phyloP scores from a whole-genome alignment of 2,797 vertebrate species.

The Parauchenoglanis ngamensis region DNA sequence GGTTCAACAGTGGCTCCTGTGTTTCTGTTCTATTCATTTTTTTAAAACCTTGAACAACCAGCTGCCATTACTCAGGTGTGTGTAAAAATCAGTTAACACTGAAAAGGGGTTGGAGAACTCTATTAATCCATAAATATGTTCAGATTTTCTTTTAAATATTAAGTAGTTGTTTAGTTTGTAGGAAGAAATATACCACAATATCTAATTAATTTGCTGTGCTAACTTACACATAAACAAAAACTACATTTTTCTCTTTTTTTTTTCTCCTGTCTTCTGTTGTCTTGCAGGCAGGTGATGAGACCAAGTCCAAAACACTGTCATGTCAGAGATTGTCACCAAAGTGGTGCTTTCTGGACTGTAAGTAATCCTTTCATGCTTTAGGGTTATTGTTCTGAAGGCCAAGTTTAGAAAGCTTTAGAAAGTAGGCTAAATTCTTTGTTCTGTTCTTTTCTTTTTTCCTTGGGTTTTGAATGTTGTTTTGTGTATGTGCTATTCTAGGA shows the following conservation, averaged over 20 bases:
- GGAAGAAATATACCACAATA: background rate
- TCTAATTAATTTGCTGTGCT: background rate
- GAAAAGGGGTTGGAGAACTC: background rate
- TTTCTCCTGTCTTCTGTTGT: constrained; percentile 19
- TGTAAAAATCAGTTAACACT: background rate
- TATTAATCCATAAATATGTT: too few species aligned
- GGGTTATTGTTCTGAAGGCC: background rate
- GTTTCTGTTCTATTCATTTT: background rate
- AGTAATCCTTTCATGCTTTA: constrained; percentile 64
- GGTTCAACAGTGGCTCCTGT: background rate
- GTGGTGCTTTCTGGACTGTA: constrained; percentile 89
- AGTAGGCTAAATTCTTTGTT: background rate
- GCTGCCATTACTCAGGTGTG: background rate
- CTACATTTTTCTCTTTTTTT: constrained; percentile 13
- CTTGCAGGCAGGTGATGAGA: constrained; percentile 79
- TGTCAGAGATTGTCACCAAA: constrained; percentile 85
- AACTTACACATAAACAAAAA: constrained; percentile 7
- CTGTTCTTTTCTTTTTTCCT: background rate
- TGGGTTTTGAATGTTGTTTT: background rate
- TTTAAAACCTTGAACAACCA: background rate
- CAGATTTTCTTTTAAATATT: background rate
- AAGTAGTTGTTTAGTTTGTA: background rate
- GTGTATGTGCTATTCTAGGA: constrained; percentile 15
- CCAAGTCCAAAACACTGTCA: constrained; percentile 73
- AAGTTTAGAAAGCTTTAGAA: background rate